These are phyloP conservation scores for Calameuta pallipes DNA, from an alignment of 2,888 invertebrate genomes.

Conservation along the genomic window DNA sequence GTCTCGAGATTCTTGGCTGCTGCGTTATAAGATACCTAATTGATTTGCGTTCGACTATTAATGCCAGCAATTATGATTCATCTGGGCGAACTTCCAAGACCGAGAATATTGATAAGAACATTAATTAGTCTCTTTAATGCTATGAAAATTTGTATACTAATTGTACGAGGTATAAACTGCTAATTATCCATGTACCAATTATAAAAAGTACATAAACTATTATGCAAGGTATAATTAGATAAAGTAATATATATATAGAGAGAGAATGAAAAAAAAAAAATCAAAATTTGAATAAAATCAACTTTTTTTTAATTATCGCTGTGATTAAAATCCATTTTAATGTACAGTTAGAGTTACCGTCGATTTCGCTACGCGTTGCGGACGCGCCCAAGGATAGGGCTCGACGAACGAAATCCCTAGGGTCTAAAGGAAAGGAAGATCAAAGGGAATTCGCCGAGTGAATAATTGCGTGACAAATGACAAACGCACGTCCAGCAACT, in stretches of 20 bases:
- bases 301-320: neutral
- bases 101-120: neutral
- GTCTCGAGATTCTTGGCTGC: neutral
- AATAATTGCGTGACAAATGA: neutral
- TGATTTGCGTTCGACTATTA: neutral
- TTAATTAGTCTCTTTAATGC: neutral
- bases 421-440: neutral
- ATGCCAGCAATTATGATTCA: neutral
- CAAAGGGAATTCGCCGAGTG: neutral
- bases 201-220: too few relatives aligned
- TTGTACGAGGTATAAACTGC: neutral
- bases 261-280: neutral
- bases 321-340: neutral
- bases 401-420: neutral
- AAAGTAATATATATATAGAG: too few relatives aligned
- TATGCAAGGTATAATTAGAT: neutral
- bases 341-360: neutral
- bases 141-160: neutral
- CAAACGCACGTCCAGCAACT: neutral
- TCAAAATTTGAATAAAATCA: neutral
- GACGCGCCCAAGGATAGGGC: neutral
- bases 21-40: neutral
- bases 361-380: neutral
- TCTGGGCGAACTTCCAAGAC: neutral
- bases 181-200: neutral